These are phyloP conservation scores for Oryzias celebensis DNA, from an alignment of 2,113 vertebrate species.

Conservation along the genomic window DNA sequence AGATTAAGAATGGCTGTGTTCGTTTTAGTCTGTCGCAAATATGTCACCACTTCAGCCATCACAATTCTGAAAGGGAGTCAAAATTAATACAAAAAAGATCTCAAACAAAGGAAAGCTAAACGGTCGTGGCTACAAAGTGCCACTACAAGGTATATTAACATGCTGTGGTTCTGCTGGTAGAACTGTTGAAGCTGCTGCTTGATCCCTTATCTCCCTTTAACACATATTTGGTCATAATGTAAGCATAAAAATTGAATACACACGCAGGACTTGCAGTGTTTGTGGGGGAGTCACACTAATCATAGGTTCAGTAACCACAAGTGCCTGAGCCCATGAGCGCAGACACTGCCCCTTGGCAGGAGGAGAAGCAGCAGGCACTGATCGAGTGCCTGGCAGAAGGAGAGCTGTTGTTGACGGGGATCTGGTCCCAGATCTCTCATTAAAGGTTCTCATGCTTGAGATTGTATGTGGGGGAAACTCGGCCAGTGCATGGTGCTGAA, in stretches of 20 bases:
- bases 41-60: constrained; percentile 27
- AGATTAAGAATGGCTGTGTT: constrained; percentile 19
- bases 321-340: constrained; percentile 38
- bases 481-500: constrained; percentile 40
- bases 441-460: constrained; percentile 61
- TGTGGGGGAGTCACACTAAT: constrained; percentile 58
- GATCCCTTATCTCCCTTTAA: constrained; percentile 17
- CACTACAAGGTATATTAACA: constrained; percentile 26
- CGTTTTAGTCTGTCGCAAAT: constrained; percentile 30
- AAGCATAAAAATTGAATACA: constrained; percentile 37
- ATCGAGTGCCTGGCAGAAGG: constrained; percentile 59
- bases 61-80: constrained; percentile 21
- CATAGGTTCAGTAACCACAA: constrained; percentile 57
- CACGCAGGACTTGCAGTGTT: constrained; percentile 43
- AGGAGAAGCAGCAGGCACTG: constrained; percentile 41
- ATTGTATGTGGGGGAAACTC: constrained; percentile 51
- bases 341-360: constrained; percentile 58
- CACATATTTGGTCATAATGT: constrained; percentile 19
- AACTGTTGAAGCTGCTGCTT: constrained; percentile 15
- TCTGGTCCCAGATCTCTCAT: constrained; percentile 64
- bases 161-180: constrained; percentile 8
- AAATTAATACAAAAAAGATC: constrained; percentile 33
- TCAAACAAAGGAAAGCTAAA: constrained; percentile 45
- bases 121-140: constrained; percentile 40
- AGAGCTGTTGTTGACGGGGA: constrained; percentile 61